Percentiles rank a stretch among this genome's conserved stretches.
These are phyloP conservation scores for Tetragonula clypearis DNA, from an alignment of 1,140 invertebrate genomes.

Conservation along the genomic window DNA sequence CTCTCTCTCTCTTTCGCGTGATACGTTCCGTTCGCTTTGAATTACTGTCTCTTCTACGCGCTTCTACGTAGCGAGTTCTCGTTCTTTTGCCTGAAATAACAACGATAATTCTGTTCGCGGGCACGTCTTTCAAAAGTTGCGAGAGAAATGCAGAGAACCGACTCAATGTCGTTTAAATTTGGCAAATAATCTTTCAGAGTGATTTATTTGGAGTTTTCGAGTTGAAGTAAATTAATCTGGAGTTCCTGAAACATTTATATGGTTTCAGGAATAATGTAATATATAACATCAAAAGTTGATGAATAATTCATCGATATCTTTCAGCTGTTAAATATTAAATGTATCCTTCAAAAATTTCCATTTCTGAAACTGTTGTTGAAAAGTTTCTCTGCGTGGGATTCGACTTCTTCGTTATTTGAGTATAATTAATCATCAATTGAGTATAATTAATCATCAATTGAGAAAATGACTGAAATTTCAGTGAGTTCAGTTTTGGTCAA, in stretches of 20 bases:
- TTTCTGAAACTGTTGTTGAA: too few species aligned
- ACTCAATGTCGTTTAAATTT: not conserved
- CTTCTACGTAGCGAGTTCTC: not conserved
- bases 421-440: too few species aligned
- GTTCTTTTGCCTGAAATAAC: not conserved
- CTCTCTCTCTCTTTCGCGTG: not conserved
- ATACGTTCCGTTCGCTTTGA: not conserved
- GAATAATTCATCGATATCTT: too few species aligned
- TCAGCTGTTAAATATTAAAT: too few species aligned
- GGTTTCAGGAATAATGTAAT: not conserved
- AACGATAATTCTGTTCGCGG: not conserved
- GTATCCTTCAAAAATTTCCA: too few species aligned
- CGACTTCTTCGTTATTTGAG: too few species aligned
- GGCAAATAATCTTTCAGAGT: not conserved
- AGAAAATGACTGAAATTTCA: too few species aligned
- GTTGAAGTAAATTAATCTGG: not conserved
- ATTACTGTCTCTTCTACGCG: not conserved
- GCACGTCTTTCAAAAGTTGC: not conserved
- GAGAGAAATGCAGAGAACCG: not conserved
- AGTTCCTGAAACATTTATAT: not conserved
- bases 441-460: too few species aligned
- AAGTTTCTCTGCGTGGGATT: too few species aligned
- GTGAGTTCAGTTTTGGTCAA: too few species aligned
- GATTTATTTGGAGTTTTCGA: not conserved
- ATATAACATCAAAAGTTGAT: too few species aligned